Conservation (phyloP, 2,888 invertebrate genomes). For the Perithous albicinctus region DNA sequence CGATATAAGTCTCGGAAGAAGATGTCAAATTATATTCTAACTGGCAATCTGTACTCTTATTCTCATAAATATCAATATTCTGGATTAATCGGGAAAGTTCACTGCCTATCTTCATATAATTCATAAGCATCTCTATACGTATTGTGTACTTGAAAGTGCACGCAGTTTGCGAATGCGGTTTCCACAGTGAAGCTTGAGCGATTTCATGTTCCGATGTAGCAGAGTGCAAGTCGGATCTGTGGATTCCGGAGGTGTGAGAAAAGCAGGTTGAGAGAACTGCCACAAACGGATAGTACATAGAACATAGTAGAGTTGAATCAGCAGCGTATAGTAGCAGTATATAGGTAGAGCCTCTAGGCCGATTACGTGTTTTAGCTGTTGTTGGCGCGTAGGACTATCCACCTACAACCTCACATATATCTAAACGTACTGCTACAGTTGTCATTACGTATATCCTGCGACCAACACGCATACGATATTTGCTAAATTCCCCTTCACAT, state of each 20-base stretch:
- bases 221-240: neutral
- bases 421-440: neutral
- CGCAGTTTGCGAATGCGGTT: neutral
- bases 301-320: slow-evolving; percentile 20
- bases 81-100: neutral
- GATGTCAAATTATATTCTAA: too few species aligned
- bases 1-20: too few species aligned
- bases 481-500: slow-evolving; percentile 43
- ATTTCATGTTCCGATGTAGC: neutral
- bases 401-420: neutral
- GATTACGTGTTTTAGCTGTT: slow-evolving; percentile 23
- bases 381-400: slow-evolving; percentile 11
- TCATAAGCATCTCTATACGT: neutral
- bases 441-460: slow-evolving; percentile 39
- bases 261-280: slow-evolving; percentile 7
- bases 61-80: neutral
- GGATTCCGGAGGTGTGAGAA: neutral
- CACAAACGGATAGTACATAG: slow-evolving; percentile 6
- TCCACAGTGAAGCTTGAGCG: neutral
- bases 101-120: neutral
- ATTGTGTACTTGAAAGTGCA: neutral
- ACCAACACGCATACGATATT: slow-evolving; percentile 48
- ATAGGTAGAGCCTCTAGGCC: slow-evolving; percentile 14
- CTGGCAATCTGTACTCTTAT: too few species aligned
- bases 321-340: slow-evolving; percentile 10